These are phyloP conservation scores for Plecturocebus donacophilus DNA, from an alignment of 2,113 vertebrate species.

Conservation along the genomic window DNA sequence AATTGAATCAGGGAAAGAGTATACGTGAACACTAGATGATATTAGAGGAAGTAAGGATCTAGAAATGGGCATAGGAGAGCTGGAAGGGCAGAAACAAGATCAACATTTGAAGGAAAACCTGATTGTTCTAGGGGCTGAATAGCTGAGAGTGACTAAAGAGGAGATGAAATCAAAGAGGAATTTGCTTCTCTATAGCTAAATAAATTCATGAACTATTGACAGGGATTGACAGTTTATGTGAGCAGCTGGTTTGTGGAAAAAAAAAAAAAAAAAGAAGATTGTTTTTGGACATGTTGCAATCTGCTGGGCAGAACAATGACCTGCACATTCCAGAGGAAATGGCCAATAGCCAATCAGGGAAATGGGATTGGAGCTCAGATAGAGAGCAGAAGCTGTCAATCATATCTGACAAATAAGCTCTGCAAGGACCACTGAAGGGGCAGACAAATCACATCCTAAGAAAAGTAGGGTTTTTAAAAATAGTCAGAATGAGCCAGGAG, in stretches of 20 bases:
- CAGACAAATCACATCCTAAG: background rate
- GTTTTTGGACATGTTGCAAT: background rate
- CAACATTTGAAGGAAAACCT: background rate
- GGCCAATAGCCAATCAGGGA: background rate
- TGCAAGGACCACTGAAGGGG: background rate
- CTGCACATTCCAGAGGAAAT: background rate
- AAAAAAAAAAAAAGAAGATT: background rate
- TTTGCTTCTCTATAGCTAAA: slow-evolving; percentile 19
- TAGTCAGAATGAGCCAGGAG: background rate
- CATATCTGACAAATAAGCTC: background rate
- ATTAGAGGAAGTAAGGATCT: background rate
- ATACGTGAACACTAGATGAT: background rate
- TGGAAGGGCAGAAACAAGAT: background rate
- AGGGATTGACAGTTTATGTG: background rate
- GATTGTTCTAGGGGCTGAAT: background rate
- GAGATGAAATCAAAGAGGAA: background rate
- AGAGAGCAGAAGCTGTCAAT: background rate
- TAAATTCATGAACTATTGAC: slow-evolving; percentile 13
- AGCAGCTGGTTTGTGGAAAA: background rate
- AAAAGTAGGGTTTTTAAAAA: background rate
- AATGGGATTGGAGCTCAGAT: background rate
- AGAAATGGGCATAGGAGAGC: background rate
- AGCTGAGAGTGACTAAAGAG: slow-evolving; percentile 4
- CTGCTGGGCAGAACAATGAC: background rate
- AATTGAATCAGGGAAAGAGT: background rate